Conservation (phyloP, 2,797 vertebrate species). For the Peromyscus attwateri region DNA sequence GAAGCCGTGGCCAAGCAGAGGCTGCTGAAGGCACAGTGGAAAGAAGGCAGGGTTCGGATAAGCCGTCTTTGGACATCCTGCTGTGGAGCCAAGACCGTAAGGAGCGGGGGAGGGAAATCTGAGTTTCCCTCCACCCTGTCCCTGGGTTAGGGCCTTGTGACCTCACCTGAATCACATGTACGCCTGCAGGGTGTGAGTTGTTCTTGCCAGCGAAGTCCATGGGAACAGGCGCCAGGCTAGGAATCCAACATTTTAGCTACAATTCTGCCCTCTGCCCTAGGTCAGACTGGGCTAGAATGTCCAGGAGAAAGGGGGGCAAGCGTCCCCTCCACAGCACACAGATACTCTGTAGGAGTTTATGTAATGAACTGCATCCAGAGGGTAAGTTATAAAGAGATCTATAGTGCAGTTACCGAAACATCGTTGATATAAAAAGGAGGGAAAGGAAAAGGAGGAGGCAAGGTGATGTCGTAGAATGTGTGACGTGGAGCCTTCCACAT, state of each 20-base stretch:
- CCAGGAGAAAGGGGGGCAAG: neutral
- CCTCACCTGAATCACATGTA: no score
- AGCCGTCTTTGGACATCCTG: neutral
- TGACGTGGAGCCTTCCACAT: rapidly evolving
- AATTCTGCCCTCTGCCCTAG: rapidly evolving
- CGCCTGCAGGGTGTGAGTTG: neutral
- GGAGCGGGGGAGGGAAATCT: rapidly evolving
- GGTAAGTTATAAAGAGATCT: neutral
- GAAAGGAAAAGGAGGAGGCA: no score
- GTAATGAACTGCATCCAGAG: neutral
- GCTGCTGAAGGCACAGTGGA: neutral
- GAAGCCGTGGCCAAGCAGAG: neutral
- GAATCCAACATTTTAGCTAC: neutral
- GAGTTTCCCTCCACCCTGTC: neutral
- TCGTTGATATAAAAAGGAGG: neutral
- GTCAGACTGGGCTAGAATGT: neutral
- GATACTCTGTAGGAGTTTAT: neutral
- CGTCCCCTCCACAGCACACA: rapidly evolving
- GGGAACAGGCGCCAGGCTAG: neutral
- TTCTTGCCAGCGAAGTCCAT: neutral
- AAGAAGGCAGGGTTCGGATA: rapidly evolving
- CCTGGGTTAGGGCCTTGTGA: no score
- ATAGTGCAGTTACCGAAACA: neutral
- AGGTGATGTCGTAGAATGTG: rapidly evolving
- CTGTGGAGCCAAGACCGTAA: rapidly evolving